Conservation (phyloP, 2,888 invertebrate genomes). For the Diarsia brunnea region DNA sequence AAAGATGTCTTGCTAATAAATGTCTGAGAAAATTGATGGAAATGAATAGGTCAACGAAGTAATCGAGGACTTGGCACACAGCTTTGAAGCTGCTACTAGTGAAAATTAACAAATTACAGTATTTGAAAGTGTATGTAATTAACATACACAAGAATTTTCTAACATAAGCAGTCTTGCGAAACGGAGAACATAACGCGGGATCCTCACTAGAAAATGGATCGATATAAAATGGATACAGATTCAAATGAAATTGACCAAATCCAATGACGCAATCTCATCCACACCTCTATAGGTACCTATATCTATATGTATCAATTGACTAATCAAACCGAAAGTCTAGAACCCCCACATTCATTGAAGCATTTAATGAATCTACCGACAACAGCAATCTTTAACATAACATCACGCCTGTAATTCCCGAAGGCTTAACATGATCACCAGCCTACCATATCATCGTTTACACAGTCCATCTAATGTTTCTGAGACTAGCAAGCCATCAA, state of each 20-base stretch:
- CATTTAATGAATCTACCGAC: slow-evolving; percentile 18
- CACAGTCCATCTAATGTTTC: no score
- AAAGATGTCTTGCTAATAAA: slow-evolving; percentile 16
- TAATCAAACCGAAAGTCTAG: slow-evolving; percentile 10
- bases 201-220: background rate
- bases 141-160: background rate
- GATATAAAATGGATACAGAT: no score
- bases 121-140: slow-evolving; percentile 5
- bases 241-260: background rate
- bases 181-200: background rate
- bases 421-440: background rate
- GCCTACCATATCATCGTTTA: no score
- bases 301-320: background rate
- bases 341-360: slow-evolving; percentile 19
- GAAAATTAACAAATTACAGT: background rate
- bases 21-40: slow-evolving; percentile 25
- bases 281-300: background rate
- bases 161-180: background rate
- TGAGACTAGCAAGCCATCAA: no score
- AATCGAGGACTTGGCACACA: background rate
- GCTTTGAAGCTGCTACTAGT: background rate
- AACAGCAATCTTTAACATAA: slow-evolving; percentile 12
- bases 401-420: background rate
- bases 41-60: slow-evolving; percentile 33
- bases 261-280: background rate